Evolutionary conservation across 2,888 invertebrate species (phyloP).

Genomic region (Sminthurides aquaticus): DNA sequence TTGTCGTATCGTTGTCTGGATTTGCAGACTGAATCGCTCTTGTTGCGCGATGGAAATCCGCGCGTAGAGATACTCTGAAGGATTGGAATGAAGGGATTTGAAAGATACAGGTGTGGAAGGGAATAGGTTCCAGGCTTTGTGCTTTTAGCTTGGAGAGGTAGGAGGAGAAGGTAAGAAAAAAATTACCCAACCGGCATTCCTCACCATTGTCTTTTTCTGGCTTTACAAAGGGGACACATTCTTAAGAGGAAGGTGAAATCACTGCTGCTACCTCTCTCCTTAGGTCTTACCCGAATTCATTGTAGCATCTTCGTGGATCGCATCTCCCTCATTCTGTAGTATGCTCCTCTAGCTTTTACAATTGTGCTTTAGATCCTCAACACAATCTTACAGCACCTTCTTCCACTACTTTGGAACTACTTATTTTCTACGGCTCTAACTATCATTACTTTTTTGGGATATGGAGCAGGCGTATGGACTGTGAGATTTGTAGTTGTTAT

Average conservation of each 20-base stretch:
- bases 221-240: conserved; percentile 25
- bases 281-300: neutral
- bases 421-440: neutral
- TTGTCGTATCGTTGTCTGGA: no score
- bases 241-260: conserved; percentile 7
- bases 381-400: neutral
- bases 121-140: no score
- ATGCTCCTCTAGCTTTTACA: neutral
- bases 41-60: conserved; percentile 20
- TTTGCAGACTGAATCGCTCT: neutral
- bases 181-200: no score
- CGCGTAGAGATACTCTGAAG: no score
- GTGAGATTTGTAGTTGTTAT: no score
- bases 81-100: neutral
- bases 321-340: neutral
- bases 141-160: no score
- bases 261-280: neutral
- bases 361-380: no score
- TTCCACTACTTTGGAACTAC: neutral
- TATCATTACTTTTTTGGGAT: neutral
- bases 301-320: neutral
- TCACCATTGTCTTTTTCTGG: conserved; percentile 18
- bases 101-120: neutral
- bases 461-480: no score
- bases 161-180: neutral